Evolutionary conservation across 1,140 invertebrate genomes (phyloP).

Genomic region (Manduca sexta): DNA sequence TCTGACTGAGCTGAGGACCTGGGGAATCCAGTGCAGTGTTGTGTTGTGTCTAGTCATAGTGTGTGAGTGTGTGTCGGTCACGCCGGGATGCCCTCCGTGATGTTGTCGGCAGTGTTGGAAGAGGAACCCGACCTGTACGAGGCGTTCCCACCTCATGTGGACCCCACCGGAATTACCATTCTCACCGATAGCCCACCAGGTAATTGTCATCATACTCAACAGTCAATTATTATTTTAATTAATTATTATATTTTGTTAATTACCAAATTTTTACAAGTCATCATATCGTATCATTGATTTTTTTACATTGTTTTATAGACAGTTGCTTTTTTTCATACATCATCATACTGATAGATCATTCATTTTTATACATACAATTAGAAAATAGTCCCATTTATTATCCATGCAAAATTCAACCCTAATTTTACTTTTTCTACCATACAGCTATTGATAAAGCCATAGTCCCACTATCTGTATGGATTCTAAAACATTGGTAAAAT

Average conservation of each 20-base stretch:
- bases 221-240: background rate
- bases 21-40: slow-evolving; percentile 49
- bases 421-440: no score
- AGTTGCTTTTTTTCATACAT: no score
- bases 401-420: no score
- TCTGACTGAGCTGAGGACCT: slow-evolving; percentile 41
- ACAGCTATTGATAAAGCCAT: no score
- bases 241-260: background rate
- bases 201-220: slow-evolving; percentile 23
- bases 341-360: no score
- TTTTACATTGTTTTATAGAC: no score
- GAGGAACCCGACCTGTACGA: slow-evolving; percentile 83
- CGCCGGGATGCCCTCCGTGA: slow-evolving; percentile 68
- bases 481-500: no score
- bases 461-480: no score
- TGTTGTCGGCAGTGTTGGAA: slow-evolving; percentile 77
- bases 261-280: background rate
- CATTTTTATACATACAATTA: no score
- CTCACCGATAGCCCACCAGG: slow-evolving; percentile 73
- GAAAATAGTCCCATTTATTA: no score
- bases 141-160: slow-evolving; percentile 82
- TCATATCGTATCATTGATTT: background rate
- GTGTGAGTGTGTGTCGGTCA: slow-evolving; percentile 45
- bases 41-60: slow-evolving; percentile 66
- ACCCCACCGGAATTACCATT: slow-evolving; percentile 79